Base-by-base conservation (phyloP, 64 coral and sea anemone species). In the Stichodactyla helianthus region DNA sequence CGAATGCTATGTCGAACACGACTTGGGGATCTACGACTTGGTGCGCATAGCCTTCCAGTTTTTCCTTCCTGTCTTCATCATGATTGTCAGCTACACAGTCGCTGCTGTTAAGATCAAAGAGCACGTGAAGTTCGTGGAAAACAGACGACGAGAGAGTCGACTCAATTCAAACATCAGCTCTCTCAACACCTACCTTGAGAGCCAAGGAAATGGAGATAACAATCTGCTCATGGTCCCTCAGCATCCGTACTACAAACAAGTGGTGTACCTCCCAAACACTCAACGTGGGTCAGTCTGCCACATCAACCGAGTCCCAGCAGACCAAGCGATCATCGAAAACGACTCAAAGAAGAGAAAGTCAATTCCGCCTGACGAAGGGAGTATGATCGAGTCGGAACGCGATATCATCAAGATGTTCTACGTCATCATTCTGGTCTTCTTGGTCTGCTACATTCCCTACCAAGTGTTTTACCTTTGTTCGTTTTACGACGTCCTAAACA, bases 391-490 rank as follows among this genome's bases (percentile, higher is more conserved):
- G 6, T 20, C 57, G 0, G 87, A 88, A n/a, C 77, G 76, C 11
- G 88, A 89, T 8, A 56, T 89, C 56, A 71, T 89, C 9, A 83
- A 77, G 51, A 89, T 89, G 88, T 78, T 89, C 52, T 83, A 89
- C 19, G 81, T 77, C 14, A 84, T 89, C 22, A 55, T 89, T 8
- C 10, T 89, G 7, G 68, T 74, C 14, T 89, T 89, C 12, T 28
- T 89, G 19, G 25, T 89, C 11, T 89, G 81, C 27, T 89, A 89
- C 18, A 71, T 89, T n/a, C 88, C 88, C 0, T 84, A 84, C 53
- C 88, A 89, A 51, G 65, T 89, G n/a, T 58, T 74, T 16, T 89
- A 74, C 44, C 59, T 89, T 54, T 17, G 44, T 63, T 16, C 5
- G 10, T 27, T 1, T 6, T 84, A 9, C 27, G 63, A 53, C 20